Conservation (phyloP, 2,888 invertebrate genomes). For the Mystacides longicornis region DNA sequence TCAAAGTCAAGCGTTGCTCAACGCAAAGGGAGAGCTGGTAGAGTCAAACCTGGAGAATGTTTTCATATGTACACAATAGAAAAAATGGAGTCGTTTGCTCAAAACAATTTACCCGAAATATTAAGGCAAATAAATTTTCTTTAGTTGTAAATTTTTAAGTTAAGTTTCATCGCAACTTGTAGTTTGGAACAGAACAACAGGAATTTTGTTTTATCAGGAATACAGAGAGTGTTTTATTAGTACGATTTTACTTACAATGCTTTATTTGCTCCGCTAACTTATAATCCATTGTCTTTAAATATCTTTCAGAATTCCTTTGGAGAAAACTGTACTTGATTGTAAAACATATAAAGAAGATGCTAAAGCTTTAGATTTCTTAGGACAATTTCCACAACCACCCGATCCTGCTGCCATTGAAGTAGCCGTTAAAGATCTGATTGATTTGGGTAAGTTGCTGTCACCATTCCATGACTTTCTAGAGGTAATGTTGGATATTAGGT, state of each 20-base stretch:
- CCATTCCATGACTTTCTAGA: no score
- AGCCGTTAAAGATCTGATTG: conserved; percentile 54
- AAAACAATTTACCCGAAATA: conserved; percentile 57
- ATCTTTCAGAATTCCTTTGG: conserved; percentile 47
- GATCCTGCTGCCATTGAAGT: conserved; percentile 39
- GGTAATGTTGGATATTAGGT: no score
- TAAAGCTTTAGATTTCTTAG: conserved; percentile 51
- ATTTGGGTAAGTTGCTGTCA: conserved; percentile 42
- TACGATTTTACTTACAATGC: not conserved
- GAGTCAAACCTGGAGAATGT: conserved; percentile 53
- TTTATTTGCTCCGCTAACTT: no score
- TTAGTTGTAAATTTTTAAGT: no score
- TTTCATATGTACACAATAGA: conserved; percentile 46
- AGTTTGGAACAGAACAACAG: no score
- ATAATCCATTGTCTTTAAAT: no score
- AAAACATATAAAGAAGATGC: conserved; percentile 55
- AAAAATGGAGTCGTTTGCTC: conserved; percentile 42
- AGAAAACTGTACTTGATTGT: conserved; percentile 51
- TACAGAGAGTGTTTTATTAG: not conserved
- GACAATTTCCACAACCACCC: conserved; percentile 57
- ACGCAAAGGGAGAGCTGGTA: conserved; percentile 60
- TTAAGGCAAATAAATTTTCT: conserved; percentile 42
- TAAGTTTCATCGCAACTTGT: not conserved
- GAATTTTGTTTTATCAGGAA: no score
- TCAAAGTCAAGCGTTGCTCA: conserved; percentile 57